Percentiles rank a stretch among this genome's conserved stretches.
phyloP scores from a whole-genome alignment of 2,797 vertebrate species.

The Pipistrellus kuhlii region DNA sequence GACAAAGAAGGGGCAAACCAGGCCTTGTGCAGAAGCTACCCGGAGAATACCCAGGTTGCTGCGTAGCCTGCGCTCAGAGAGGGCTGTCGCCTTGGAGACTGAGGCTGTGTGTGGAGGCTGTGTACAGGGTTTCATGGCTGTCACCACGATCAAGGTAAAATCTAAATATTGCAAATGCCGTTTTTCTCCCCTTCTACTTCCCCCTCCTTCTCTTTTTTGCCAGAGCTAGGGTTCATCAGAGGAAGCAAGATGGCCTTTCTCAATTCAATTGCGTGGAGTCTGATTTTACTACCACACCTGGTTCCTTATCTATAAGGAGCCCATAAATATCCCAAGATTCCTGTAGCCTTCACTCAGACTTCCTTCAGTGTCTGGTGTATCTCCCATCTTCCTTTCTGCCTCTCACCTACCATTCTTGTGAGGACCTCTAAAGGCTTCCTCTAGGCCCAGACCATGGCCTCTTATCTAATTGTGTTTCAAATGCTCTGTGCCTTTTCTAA shows the following conservation, averaged over 20 bases:
- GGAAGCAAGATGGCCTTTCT: constrained; percentile 3
- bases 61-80: neutral
- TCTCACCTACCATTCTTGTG: neutral
- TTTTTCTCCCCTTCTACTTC: neutral
- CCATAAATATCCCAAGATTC: neutral
- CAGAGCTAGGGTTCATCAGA: neutral
- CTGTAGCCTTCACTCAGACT: neutral
- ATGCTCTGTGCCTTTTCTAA: neutral
- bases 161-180: neutral
- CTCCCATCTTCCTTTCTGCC: too few species aligned
- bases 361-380: neutral
- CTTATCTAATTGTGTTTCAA: neutral
- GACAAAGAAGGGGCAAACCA: neutral
- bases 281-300: neutral
- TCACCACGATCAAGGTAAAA: neutral
- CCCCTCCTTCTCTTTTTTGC: neutral
- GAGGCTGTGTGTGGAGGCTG: neutral
- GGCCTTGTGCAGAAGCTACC: rapidly evolving
- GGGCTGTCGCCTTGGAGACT: neutral
- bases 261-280: neutral
- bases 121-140: neutral
- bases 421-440: neutral
- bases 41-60: neutral
- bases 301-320: neutral
- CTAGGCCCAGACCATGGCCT: neutral